phyloP scores from a whole-genome alignment of 2,113 vertebrate species.

The Podarcis muralis region DNA sequence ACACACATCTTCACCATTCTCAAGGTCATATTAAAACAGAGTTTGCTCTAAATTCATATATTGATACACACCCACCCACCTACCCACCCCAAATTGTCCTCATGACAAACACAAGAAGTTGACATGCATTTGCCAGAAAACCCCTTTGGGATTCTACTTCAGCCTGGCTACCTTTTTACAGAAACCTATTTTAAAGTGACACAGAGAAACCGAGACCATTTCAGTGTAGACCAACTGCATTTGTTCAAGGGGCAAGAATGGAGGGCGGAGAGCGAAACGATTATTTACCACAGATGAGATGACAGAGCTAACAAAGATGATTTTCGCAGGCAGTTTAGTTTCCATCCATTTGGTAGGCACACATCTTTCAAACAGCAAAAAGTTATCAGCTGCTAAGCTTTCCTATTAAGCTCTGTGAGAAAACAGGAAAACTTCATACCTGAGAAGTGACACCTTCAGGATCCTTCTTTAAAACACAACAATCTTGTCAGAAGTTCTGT shows the following conservation, averaged over 20 bases:
- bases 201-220: conserved; percentile 54
- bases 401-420: conserved; percentile 67
- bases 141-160: conserved; percentile 35
- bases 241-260: conserved; percentile 21
- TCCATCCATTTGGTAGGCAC: conserved; percentile 24
- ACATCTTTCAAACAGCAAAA: conserved; percentile 8
- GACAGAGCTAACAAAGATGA: conserved; percentile 21
- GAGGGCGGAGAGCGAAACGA: background rate
- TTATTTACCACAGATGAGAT: conserved; percentile 23
- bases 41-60: conserved; percentile 28
- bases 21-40: conserved; percentile 29
- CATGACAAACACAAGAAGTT: conserved; percentile 19
- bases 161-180: background rate
- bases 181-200: conserved; percentile 47
- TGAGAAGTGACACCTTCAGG: conserved; percentile 60
- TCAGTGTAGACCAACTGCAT: conserved; percentile 39
- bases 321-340: conserved; percentile 20
- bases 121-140: conserved; percentile 50
- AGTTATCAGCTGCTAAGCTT: conserved; percentile 43
- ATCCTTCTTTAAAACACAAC: conserved; percentile 60
- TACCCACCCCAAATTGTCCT: conserved; percentile 20
- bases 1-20: background rate
- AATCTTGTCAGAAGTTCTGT: conserved; percentile 63
- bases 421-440: conserved; percentile 64
- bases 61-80: too few relatives aligned